Evolutionary conservation across 2,797 vertebrate species (phyloP), one percentile per base, ranked within the genome.

Genomic region (Danio kyathit): DNA sequence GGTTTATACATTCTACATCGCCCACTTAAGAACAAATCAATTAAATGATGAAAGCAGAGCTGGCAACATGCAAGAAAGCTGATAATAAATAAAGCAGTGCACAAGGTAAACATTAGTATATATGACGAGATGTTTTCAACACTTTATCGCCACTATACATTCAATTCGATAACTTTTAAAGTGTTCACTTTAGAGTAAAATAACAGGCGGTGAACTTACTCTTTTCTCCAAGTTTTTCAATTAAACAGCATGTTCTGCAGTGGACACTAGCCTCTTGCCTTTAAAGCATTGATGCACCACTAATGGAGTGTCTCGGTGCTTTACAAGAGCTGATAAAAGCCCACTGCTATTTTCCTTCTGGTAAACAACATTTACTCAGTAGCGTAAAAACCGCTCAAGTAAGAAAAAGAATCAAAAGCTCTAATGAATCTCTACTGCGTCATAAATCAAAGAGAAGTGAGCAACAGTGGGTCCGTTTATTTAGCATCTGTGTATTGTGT

Each of bases 291-390:
- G 49, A 66, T 65, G 61, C 49, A 44, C 29, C 61, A n/a, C 74
- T 76, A 76, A 65, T 65, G 74, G 61, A 76, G 61, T 43, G 48
- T 65, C 61, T 65, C 17, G 4, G 49, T 19, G 49, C 49, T 65
- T 43, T 54, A 40, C 61, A 65, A 65, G 49, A 65, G 49, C 38
- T 65, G 61, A 76, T 54, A 54, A 76, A 76, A 76, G 49, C 48
- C 49, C 17, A 65, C 49, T 54, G 38, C 48, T 65, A 16, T 76
- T 76, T 76, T 66, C 9, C 49, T 44, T 76, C 65, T 54, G 74
- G 74, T 66, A 65, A 66, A 76, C 49, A 76, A 66, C 61, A 44
- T 65, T 65, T 76, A 74, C 48, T 56, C 61, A 44, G 17, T 29
- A 21, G 49, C 13, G 17, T 52, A 14, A 76, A 76, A 65, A 61